Evolutionary conservation across 2,888 invertebrate species (phyloP).

Genomic region (Leptopilina syphax): DNA sequence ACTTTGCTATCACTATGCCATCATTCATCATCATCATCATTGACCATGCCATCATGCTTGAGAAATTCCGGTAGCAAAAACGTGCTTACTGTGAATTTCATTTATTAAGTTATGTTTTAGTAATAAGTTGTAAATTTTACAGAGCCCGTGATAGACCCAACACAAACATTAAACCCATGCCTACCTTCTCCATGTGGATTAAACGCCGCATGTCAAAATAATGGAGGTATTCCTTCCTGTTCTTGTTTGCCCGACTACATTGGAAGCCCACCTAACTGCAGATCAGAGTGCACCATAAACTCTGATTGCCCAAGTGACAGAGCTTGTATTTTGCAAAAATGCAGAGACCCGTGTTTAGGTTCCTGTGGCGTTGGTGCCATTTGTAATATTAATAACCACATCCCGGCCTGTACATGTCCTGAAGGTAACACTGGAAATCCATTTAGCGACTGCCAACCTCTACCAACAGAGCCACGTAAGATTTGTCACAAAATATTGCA

Average conservation of each 20-base stretch:
- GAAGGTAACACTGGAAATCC: conserved; percentile 86
- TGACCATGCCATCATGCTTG: not conserved
- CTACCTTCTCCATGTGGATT: conserved; percentile 86
- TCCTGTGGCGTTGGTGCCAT: conserved; percentile 71
- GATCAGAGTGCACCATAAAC: conserved; percentile 88
- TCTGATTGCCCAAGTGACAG: conserved; percentile 84
- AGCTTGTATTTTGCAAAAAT: conserved; percentile 87
- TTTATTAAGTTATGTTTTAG: not conserved
- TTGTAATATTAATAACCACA: conserved; percentile 80
- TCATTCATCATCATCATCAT: no score
- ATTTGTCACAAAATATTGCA: conserved; percentile 5
- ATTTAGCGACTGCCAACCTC: conserved; percentile 81
- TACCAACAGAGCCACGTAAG: conserved; percentile 73
- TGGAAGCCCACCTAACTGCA: conserved; percentile 85
- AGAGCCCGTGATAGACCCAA: conserved; percentile 47
- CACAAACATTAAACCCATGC: conserved; percentile 77
- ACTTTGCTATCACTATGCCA: conserved; percentile 1
- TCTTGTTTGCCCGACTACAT: conserved; percentile 85
- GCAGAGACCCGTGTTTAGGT: conserved; percentile 81
- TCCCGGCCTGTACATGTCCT: conserved; percentile 80
- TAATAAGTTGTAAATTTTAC: conserved; percentile 16
- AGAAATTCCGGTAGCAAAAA: not conserved
- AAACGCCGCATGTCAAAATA: conserved; percentile 85
- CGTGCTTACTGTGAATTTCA: not conserved
- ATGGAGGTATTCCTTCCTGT: conserved; percentile 84